Evolutionary conservation across 2,888 invertebrate genomes (phyloP).

Genomic region (Acanthoscelides obtectus): DNA sequence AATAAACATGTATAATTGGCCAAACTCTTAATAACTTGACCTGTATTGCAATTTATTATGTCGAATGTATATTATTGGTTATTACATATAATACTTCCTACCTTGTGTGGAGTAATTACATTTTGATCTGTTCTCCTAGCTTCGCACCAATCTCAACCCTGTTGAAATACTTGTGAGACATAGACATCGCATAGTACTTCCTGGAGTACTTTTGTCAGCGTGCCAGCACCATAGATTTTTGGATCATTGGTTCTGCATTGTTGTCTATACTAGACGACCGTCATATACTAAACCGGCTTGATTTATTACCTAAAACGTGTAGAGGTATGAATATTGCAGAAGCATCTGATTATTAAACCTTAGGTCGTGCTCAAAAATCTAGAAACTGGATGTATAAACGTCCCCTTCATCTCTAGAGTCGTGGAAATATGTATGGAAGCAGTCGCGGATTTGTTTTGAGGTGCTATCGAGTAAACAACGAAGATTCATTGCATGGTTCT

Average conservation of each 20-base stretch:
- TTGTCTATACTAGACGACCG: slow-evolving; percentile 59
- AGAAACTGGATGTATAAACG: no score
- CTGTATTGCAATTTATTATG: no score
- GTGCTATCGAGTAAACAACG: no score
- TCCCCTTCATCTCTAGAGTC: no score
- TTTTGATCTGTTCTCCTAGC: slow-evolving; percentile 42
- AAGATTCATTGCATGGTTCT: no score
- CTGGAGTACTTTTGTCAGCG: slow-evolving; percentile 60
- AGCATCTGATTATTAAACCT: no score
- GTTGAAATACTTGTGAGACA: slow-evolving; percentile 55
- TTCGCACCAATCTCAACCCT: slow-evolving; percentile 60
- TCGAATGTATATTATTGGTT: neutral
- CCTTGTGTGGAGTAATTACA: slow-evolving; percentile 25
- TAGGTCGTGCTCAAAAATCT: no score
- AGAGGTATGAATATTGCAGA: no score
- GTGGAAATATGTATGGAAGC: no score
- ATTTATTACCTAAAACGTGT: slow-evolving; percentile 55
- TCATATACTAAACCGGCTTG: slow-evolving; percentile 39
- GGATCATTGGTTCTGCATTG: slow-evolving; percentile 61
- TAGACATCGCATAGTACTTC: slow-evolving; percentile 52
- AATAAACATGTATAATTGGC: neutral
- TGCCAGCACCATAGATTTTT: slow-evolving; percentile 61
- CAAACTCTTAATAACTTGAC: neutral
- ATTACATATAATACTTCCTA: slow-evolving; percentile 2
- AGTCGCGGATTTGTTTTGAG: no score